Base-by-base conservation (phyloP, 2,888 invertebrate species). In the Helleia helle region DNA sequence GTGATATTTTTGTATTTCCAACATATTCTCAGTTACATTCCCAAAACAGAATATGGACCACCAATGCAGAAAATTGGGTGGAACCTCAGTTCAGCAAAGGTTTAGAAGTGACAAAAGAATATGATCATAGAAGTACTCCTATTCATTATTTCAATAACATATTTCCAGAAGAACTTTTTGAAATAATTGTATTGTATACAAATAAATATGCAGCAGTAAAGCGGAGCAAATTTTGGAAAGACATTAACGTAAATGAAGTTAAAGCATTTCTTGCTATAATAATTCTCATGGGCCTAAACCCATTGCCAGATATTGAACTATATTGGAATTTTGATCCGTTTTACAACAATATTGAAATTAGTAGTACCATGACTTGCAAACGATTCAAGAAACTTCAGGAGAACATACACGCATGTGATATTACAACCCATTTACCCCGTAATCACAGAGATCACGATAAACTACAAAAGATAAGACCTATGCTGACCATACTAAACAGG, bases 251-350 rank as follows among this genome's bases (percentile, higher is more conserved):
- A 41, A 28, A 52, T 41, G 58, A 58, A 26, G 52, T 62, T 1
- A 54, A 26, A 12, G 38, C 39, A 15, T 44, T 37, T 40, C 41
- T 62, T 40, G 59, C 59, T 40, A 37, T 62, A 42, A 43, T 61
- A 9, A 56, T 60, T 4, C 36, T 62, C 40, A 61, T 59, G 59
- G 61, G 62, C 9, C 45, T 61, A 30, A 51, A 59, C 46, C 55
- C 57, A 26, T 30, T 59, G 1, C 54, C 56, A 1, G 52, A 58
- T 29, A 45, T 56, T 37, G 54, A 58, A 17, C 43, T 58, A 7
- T 56, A 59, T 36, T 58, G 56, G 57, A 51, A 55, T 2, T 42
- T 40, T 36, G 60, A 62, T 46, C 43, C 54, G 18, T 59, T 59
- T 41, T 60, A 59, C 44, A 26, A 52, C 25, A 59, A 57, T 26